Base-by-base conservation (phyloP, 2,797 vertebrate genomes). In the Gobio occitaniae region DNA sequence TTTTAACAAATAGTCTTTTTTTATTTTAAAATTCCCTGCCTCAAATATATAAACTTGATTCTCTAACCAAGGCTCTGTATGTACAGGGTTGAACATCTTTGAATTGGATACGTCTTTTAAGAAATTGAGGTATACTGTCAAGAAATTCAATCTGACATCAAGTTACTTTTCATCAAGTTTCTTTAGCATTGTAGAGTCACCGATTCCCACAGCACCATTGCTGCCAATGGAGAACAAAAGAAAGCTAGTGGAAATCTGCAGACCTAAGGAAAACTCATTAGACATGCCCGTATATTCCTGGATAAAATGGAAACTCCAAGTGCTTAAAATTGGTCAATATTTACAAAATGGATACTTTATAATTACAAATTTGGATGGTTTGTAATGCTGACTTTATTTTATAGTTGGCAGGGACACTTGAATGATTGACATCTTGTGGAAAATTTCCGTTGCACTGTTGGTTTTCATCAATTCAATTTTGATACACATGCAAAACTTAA, bases 401-500 rank as follows among this genome's bases (percentile, higher is more conserved):
- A 90, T 93, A 93, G 91, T 93, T 94, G 92, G 93, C 94, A 95
- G 92, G 93, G 91, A 93, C 87, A 95, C 89, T 91, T 88, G 93
- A 94, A 93, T 92, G 87, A 92, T 87, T 79, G 89, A 90, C 81
- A 84, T 79, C 88, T 84, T 88, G 88, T 82, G 87, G 85, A 85
- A 52, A 68, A 63, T 70, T 16, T 69, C 38, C 11, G 47, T 59
- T 69, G 75, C 63, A 78, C 86, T 88, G 84, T 90, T 84, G 71
- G 21, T 88, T 89, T 85, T 86, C 80, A 89, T 93, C 83, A 92
- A 93, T 95, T 92, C 91, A 91, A 90, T 93, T 94, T 91, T 91
- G 93, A 95, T 92, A 93, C 95, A 97, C 95, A 97, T 96, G 97
- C 97, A 97, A 95, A 93, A 95, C 96, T 96, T 93, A 95, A 96